Percentiles rank a stretch among this genome's conserved stretches.
Conservation (phyloP, 2,797 vertebrate species). For the Lemur catta region DNA sequence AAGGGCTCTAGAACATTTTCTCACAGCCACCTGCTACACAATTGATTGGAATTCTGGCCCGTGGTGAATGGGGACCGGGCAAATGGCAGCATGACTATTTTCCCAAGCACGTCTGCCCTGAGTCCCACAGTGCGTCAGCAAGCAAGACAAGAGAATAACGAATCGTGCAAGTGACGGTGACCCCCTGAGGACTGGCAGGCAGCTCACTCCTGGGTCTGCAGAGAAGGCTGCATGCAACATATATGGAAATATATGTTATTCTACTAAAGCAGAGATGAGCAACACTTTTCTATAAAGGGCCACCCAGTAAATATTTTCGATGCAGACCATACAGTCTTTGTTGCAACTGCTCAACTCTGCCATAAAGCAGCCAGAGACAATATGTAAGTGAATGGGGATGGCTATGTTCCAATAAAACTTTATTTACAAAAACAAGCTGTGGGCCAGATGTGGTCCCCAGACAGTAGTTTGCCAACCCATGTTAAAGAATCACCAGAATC, state of each 20-base stretch:
- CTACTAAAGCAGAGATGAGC: background rate
- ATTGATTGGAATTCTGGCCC: background rate
- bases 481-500: background rate
- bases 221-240: background rate
- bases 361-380: background rate
- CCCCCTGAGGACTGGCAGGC: no score
- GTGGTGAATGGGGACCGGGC: background rate
- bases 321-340: background rate
- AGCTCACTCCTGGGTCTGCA: background rate
- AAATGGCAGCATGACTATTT: background rate
- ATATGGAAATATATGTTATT: background rate
- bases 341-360: background rate
- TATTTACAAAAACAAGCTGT: background rate
- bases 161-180: background rate
- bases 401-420: conserved; percentile 21
- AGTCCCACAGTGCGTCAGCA: background rate
- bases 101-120: background rate
- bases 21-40: background rate
- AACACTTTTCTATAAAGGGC: background rate
- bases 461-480: background rate
- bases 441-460: background rate
- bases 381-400: background rate
- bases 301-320: background rate
- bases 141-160: background rate
- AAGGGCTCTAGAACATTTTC: background rate